Evolutionary conservation across 2,113 vertebrate genomes (phyloP).

Genomic region (Gadus macrocephalus): DNA sequence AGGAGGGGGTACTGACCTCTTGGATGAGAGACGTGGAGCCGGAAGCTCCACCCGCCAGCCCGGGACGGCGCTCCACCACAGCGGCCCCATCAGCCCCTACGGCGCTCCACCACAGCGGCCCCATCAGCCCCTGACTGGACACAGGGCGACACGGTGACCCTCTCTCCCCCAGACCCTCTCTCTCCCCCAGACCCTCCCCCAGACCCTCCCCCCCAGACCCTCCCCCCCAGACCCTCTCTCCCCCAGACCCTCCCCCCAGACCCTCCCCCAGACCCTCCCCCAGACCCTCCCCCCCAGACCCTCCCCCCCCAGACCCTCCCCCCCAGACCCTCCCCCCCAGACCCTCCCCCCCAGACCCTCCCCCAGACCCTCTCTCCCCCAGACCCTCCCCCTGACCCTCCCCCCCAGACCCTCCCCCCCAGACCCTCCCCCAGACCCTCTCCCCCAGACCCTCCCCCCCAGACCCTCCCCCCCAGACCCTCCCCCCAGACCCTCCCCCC

Average conservation of each 20-base stretch:
- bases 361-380: slow-evolving; percentile 7
- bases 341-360: background rate
- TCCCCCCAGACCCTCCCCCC: slow-evolving; percentile 3
- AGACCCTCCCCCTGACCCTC: background rate
- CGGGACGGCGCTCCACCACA: slow-evolving; percentile 38
- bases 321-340: background rate
- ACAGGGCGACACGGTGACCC: slow-evolving; percentile 48
- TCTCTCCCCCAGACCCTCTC: slow-evolving; percentile 9
- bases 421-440: background rate
- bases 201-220: background rate
- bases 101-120: slow-evolving; percentile 29
- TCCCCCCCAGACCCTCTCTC: background rate
- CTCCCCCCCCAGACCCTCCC: slow-evolving; percentile 15
- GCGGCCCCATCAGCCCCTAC: slow-evolving; percentile 17
- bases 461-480: slow-evolving; percentile 5
- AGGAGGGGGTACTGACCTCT: slow-evolving; percentile 44
- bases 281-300: slow-evolving; percentile 20
- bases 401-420: slow-evolving; percentile 14
- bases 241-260: background rate
- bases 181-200: background rate
- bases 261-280: background rate
- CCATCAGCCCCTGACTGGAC: slow-evolving; percentile 48
- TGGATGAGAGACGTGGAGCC: slow-evolving; percentile 54
- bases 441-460: background rate
- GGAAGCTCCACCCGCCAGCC: slow-evolving; percentile 43